Conservation (phyloP, 2,888 invertebrate genomes). For the Myathropa florea region DNA sequence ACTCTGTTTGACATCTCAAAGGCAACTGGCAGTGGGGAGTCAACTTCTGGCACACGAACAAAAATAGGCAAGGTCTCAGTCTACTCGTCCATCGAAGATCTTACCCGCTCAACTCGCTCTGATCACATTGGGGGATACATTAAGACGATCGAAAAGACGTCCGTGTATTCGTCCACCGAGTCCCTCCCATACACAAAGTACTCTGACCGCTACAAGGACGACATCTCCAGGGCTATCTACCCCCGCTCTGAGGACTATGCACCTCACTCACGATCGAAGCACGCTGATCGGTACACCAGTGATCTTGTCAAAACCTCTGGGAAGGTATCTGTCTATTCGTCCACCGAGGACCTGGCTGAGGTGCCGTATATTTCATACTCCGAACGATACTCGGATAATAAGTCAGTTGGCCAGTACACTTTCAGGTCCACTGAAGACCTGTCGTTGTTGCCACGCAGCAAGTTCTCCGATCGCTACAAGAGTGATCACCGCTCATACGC, state of each 20-base stretch:
- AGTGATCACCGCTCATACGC: conserved; percentile 17
- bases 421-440: conserved; percentile 17
- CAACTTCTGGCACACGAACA: not conserved
- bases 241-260: conserved; percentile 47
- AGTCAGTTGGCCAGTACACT: not conserved
- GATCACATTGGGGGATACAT: conserved; percentile 48
- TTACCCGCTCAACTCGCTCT: conserved; percentile 33
- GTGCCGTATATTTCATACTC: conserved; percentile 32
- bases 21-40: conserved; percentile 14
- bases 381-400: conserved; percentile 33
- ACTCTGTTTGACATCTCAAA: conserved; percentile 54
- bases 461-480: conserved; percentile 55
- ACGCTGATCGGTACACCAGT: conserved; percentile 10
- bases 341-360: conserved; percentile 37
- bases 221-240: conserved; percentile 8
- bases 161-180: conserved; percentile 57
- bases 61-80: conserved; percentile 61
- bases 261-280: conserved; percentile 14
- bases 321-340: conserved; percentile 32
- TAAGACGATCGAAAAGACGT: conserved; percentile 58
- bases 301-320: conserved; percentile 20
- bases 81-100: conserved; percentile 55
- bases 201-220: conserved; percentile 52
- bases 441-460: conserved; percentile 37
- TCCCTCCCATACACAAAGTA: conserved; percentile 56